Evolutionary conservation across 2,797 vertebrate species (phyloP), one percentile per base, ranked within the genome.

Genomic region (Liparis tanakae): DNA sequence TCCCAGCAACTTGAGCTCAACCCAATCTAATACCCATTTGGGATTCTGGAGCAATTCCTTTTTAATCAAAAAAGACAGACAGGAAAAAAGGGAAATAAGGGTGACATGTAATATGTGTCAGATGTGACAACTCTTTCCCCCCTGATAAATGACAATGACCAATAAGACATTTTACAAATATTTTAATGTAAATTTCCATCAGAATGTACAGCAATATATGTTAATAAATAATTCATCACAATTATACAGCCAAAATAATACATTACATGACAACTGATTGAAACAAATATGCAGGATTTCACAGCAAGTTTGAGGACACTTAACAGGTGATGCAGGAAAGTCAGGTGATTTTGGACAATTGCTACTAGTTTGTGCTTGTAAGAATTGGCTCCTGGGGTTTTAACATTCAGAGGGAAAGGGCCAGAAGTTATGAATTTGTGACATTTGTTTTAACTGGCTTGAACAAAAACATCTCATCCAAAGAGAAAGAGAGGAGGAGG

Each of bases 221-320:
- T 91, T 90, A 91, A 94, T 94, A 93, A 94, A 94, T 93, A 94
- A 89, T 90, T 87, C 79, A 92, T 91, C 85, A 87, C 91, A 91
- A 84, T 85, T 89, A 76, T 92, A 90, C 85, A 92, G 83, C 81
- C 89, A 79, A 89, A 90, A 89, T 85, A 87, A 90, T 90, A 89
- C 86, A 86, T 86, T 87, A 92, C 84, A 87, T 78, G 78, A 90
- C 81, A 87, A 84, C 59, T 74, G 85, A 90, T 78, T 88, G 77
- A 89, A 89, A 89, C 75, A 85, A 88, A 88, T 68, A 90, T 81
- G 81, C 72, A 86, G 81, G 77, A 80, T 80, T 88, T 91, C 83
- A 90, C 89, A 90, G 83, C 81, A 73, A 76, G 79, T 84, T 67
- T 78, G 60, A 82, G 70, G 75, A 65, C 76, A 72, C 56, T 30